Evolutionary conservation across 2,797 vertebrate genomes (phyloP).

Genomic region (Danio choprae): DNA sequence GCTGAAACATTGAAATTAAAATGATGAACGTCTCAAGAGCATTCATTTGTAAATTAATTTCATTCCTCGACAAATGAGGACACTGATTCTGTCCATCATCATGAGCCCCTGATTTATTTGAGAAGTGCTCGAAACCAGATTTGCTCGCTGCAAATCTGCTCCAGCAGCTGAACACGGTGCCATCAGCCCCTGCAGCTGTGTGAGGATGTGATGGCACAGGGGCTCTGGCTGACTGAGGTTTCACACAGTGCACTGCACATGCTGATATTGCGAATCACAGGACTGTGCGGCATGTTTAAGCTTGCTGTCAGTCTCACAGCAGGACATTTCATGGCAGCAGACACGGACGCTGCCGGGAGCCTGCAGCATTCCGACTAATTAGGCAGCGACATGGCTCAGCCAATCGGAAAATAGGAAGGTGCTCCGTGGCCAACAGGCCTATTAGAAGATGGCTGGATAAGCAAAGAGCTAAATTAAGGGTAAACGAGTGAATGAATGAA

Average conservation of each 20-base stretch:
- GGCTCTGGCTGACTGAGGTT: constrained; percentile 20
- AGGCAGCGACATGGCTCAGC: constrained; percentile 75
- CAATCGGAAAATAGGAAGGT: constrained; percentile 78
- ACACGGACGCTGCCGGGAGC: constrained; percentile 65
- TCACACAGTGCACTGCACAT: constrained; percentile 12
- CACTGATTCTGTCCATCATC: constrained; percentile 41
- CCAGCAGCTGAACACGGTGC: constrained; percentile 38
- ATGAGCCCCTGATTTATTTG: constrained; percentile 54
- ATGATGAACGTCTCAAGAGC: neutral
- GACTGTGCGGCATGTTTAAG: constrained; percentile 32
- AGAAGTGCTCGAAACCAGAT: constrained; percentile 38
- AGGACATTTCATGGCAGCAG: constrained; percentile 63
- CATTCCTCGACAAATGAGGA: neutral
- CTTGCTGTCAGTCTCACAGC: constrained; percentile 52
- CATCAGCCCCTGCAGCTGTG: constrained; percentile 50
- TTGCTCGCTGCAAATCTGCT: constrained; percentile 39
- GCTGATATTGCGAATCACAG: constrained; percentile 37
- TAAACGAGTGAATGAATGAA: constrained; percentile 60
- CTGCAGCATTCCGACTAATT: constrained; percentile 76
- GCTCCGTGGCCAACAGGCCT: constrained; percentile 70
- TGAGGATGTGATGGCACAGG: constrained; percentile 37
- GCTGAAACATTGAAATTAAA: constrained; percentile 6
- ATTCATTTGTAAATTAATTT: neutral
- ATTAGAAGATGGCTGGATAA: constrained; percentile 70
- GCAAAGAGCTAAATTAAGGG: constrained; percentile 59